Evolutionary conservation across 2,797 vertebrate genomes (phyloP).

Genomic region (Propithecus perrieri): DNA sequence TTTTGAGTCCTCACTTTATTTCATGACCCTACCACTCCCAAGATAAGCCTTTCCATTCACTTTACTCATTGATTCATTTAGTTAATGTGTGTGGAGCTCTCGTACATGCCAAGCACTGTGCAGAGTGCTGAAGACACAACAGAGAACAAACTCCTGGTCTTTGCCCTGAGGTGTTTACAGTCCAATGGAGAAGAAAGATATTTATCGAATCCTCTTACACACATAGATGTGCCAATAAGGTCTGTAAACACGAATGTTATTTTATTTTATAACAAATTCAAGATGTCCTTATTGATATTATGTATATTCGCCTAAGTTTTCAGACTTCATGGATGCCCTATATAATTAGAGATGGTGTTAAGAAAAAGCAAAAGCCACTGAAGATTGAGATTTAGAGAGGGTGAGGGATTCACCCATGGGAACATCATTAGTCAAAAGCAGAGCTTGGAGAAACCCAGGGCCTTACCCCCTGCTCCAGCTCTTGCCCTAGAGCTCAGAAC

Average conservation of each 20-base stretch:
- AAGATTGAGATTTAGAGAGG: background rate
- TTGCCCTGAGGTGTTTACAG: background rate
- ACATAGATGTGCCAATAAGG: background rate
- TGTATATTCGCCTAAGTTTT: background rate
- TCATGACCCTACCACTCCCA: background rate
- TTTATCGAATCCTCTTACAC: background rate
- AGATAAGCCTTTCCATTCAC: background rate
- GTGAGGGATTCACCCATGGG: background rate
- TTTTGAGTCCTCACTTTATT: background rate
- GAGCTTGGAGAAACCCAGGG: background rate
- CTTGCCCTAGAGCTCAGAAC: background rate
- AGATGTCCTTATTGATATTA: background rate
- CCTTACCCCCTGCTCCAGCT: background rate
- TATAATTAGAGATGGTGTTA: background rate
- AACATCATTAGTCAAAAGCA: background rate
- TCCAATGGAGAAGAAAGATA: background rate
- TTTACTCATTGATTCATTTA: background rate
- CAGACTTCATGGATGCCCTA: background rate
- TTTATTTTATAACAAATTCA: background rate
- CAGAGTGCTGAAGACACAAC: background rate
- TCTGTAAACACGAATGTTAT: background rate
- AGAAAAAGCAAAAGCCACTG: background rate
- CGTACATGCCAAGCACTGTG: background rate
- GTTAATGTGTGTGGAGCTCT: background rate
- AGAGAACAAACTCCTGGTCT: background rate